Evolutionary conservation across 2,113 vertebrate genomes (phyloP), one percentile per base, ranked within the genome.

Genomic region (Eudyptes chrysolophus): DNA sequence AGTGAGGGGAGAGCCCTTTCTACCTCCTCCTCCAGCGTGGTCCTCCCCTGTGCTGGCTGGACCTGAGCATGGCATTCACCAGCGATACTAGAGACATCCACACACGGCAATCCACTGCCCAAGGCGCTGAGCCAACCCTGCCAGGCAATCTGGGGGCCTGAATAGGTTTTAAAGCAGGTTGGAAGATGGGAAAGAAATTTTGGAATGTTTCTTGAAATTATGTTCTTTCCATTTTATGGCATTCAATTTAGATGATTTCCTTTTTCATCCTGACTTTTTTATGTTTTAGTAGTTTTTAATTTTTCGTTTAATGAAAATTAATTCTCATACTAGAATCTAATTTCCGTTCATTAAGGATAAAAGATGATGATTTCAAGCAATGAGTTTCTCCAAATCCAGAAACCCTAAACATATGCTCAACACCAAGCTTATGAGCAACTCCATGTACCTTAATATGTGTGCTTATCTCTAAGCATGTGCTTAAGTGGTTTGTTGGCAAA

Each of bases 401-500:
- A 92, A 32, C 66, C 15, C n/a, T 58, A 80, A 94, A 87, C 52
- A 77, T 57, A 55, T 34, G 46, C 27, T 89, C 58, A 54, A 80
- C 58, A 57, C 62, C 46, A 87, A 96, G 66, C 70, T 64, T 54
- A 34, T 26, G 10, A 74, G 58, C 64, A 87, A n/a, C 38, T 76
- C 72, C 62, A 74, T 87, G 89, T 83, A 93, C 84, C 71, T 90
- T 83, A 93, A 76, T 54, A 40, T 3, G 2, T 13, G 16, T 60
- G 16, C 91, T 97, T 95, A 94, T 91, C 93, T 89, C 77, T 57
- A 72, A 93, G 77, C 89, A 58, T 72, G 46, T 79, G 57, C 84
- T 87, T 94, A 95, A 96, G 94, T 96, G 93, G 54, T 94, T 96
- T 92, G 61, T 13, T 96, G 95, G 96, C 94, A 96, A 65, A 55